A percentile compares a stretch with the other conserved stretches of the same genome.
Conservation (phyloP, 2,888 invertebrate species). For the Torymus auratus region DNA sequence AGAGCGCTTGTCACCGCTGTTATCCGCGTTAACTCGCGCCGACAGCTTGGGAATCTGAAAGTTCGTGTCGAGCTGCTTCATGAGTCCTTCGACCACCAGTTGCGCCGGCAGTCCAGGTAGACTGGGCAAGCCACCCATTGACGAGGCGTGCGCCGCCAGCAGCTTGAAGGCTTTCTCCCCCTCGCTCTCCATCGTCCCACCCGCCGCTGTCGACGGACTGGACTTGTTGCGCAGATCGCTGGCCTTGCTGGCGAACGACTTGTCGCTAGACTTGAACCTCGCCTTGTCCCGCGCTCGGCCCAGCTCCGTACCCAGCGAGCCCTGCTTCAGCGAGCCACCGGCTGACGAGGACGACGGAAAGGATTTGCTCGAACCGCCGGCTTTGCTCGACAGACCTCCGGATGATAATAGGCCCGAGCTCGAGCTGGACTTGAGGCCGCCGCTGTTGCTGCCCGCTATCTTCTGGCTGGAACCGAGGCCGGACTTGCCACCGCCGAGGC, state of each 20-base stretch:
- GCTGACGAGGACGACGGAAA: conserved; percentile 75
- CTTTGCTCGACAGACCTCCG: conserved; percentile 62
- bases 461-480: conserved; percentile 70
- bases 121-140: conserved; percentile 66
- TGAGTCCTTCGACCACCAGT: conserved; percentile 85
- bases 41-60: conserved; percentile 93
- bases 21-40: conserved; percentile 76
- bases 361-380: conserved; percentile 60
- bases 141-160: conserved; percentile 75
- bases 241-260: conserved; percentile 80
- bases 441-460: conserved; percentile 58
- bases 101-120: conserved; percentile 80
- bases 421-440: conserved; percentile 68
- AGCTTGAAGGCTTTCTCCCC: conserved; percentile 82
- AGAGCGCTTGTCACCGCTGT: conserved; percentile 65
- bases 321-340: conserved; percentile 81
- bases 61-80: conserved; percentile 88
- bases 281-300: conserved; percentile 82
- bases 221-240: conserved; percentile 80
- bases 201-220: conserved; percentile 82
- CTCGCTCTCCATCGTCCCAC: conserved; percentile 82
- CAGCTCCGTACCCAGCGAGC: conserved; percentile 79
- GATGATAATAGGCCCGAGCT: conserved; percentile 68
- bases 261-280: conserved; percentile 81
- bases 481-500: conserved; percentile 64